phyloP scores from a whole-genome alignment of 2,113 vertebrate genomes.

The mouse (Mus musculus) region DNA sequence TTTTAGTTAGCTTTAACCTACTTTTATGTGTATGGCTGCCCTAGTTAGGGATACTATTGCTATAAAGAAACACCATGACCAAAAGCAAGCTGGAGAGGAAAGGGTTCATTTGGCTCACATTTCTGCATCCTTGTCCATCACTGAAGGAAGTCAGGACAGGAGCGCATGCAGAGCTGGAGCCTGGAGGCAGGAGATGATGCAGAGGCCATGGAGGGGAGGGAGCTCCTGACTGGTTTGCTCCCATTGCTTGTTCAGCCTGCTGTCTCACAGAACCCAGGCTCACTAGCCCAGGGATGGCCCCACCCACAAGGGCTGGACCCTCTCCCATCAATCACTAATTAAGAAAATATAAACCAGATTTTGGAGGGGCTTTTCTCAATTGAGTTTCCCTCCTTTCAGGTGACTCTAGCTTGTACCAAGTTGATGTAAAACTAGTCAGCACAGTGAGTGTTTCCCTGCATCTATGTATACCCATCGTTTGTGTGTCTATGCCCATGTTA shows the following conservation, averaged over 20 bases:
- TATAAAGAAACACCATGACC: background rate
- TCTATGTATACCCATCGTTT: background rate
- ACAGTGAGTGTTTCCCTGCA: background rate
- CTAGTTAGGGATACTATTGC: background rate
- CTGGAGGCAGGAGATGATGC: background rate
- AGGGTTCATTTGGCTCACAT: background rate
- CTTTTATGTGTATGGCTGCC: background rate
- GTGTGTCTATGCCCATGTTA: background rate
- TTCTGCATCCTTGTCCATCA: background rate
- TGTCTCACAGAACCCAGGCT: background rate
- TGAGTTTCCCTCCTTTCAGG: background rate
- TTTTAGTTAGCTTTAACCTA: background rate
- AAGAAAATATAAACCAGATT: background rate
- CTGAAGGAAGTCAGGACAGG: background rate
- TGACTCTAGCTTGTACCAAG: background rate
- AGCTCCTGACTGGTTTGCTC: background rate
- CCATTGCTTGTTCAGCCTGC: background rate
- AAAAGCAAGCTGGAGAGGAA: background rate
- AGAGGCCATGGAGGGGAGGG: background rate
- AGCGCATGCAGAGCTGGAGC: background rate
- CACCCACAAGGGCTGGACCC: background rate
- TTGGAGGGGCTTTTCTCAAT: background rate
- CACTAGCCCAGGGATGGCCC: background rate
- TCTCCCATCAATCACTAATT: background rate
- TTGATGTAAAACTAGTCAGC: background rate